A percentile compares a stretch with the other conserved stretches of the same genome.
These are phyloP conservation scores for Lamellibrachia luymesi DNA, from an alignment of 1,140 invertebrate genomes.

Conservation along the genomic window DNA sequence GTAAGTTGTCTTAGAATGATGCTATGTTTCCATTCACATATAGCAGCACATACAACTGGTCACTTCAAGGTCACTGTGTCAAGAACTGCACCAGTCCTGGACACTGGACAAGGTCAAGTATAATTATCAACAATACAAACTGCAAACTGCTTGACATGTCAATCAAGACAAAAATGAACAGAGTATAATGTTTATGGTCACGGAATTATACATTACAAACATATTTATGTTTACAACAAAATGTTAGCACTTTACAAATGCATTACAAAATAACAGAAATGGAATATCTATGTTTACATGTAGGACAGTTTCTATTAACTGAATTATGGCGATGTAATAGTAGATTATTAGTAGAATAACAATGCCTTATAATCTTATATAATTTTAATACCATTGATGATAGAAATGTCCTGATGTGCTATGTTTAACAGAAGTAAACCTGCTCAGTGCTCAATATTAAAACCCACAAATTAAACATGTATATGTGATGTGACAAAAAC, in stretches of 20 bases:
- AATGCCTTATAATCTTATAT: not conserved
- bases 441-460: too few relatives aligned
- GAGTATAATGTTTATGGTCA: too few relatives aligned
- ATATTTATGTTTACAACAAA: too few relatives aligned
- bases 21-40: not conserved
- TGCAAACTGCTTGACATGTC: not conserved
- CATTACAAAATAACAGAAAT: too few relatives aligned
- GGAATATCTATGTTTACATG: not conserved
- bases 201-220: too few relatives aligned
- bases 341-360: not conserved
- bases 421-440: not conserved
- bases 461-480: too few relatives aligned
- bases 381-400: not conserved
- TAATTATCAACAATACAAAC: not conserved
- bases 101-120: not conserved
- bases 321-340: not conserved
- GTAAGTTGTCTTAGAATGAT: not conserved
- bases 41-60: not conserved
- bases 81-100: not conserved
- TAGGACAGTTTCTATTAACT: not conserved
- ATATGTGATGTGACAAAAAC: too few relatives aligned
- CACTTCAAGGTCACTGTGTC: not conserved
- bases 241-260: too few relatives aligned
- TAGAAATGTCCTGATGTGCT: not conserved
- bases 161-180: not conserved